phyloP scores from a whole-genome alignment of 2,888 invertebrate species.

The Acanthopleura granulata region DNA sequence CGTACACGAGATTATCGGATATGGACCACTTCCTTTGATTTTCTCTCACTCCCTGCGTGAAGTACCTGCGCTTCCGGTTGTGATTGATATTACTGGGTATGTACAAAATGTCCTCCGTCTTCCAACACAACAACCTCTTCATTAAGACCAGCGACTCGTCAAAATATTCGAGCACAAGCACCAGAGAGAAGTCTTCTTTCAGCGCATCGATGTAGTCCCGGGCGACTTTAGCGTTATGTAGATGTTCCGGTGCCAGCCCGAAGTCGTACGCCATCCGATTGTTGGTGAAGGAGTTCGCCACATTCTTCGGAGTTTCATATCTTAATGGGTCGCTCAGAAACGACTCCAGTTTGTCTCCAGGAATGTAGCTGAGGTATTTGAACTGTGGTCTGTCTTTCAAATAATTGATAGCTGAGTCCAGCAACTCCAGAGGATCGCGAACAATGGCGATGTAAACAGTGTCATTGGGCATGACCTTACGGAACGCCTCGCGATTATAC shows the following conservation, averaged over 20 bases:
- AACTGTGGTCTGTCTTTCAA: background rate
- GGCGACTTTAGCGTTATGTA: background rate
- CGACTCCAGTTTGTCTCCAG: too few species aligned
- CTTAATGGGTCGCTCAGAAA: too few species aligned
- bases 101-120: background rate
- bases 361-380: background rate
- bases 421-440: background rate
- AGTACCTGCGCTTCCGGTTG: too few species aligned
- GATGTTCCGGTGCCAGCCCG: background rate
- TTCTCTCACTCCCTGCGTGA: background rate
- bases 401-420: background rate
- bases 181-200: background rate
- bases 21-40: background rate
- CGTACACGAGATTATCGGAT: background rate
- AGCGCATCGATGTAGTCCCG: background rate
- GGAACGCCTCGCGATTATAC: background rate
- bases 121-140: background rate
- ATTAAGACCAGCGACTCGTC: background rate
- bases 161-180: background rate
- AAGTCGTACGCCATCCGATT: background rate
- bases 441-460: background rate
- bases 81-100: background rate
- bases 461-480: background rate
- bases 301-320: too few species aligned
- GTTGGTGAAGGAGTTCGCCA: too few species aligned